Evolutionary conservation across 2,113 vertebrate species (phyloP).

Genomic region (Platichthys stellatus): DNA sequence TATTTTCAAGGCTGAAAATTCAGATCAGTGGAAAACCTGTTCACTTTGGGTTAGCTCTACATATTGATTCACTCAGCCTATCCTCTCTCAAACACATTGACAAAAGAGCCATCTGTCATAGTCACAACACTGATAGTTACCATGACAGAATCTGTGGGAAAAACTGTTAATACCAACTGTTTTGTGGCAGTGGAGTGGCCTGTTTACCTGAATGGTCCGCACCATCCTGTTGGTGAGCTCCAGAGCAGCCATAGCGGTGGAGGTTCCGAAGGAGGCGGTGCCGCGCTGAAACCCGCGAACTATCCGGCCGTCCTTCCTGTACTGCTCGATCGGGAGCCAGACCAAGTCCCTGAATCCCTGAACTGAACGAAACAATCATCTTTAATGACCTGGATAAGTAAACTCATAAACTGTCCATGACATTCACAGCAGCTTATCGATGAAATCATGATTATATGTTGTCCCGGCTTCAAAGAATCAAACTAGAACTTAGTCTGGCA

Average conservation of each 20-base stretch:
- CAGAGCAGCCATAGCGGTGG: slow-evolving; percentile 96
- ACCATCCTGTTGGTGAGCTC: slow-evolving; percentile 98
- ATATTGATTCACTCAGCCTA: too few species aligned
- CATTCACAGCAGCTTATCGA: neutral
- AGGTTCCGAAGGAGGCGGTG: slow-evolving; percentile 97
- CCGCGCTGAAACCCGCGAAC: slow-evolving; percentile 95
- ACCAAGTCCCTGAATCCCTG: slow-evolving; percentile 97
- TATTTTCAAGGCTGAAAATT: too few species aligned
- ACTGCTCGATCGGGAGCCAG: slow-evolving; percentile 98
- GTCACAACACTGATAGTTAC: neutral
- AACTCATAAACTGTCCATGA: neutral
- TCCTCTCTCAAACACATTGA: neutral
- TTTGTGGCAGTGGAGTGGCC: neutral
- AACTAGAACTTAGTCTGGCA: neutral
- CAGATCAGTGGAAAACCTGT: too few species aligned
- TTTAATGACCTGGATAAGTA: neutral
- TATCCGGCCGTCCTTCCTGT: slow-evolving; percentile 95
- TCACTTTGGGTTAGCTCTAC: too few species aligned
- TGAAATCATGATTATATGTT: too few species aligned
- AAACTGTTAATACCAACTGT: neutral
- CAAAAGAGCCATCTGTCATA: neutral
- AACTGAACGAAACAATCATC: slow-evolving; percentile 79
- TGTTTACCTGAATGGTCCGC: slow-evolving; percentile 92
- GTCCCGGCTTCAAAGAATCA: neutral
- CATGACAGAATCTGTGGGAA: neutral